Evolutionary conservation across 1,140 invertebrate genomes (phyloP), one percentile per base, ranked within the genome.

Genomic region (Diachasma alloeum): DNA sequence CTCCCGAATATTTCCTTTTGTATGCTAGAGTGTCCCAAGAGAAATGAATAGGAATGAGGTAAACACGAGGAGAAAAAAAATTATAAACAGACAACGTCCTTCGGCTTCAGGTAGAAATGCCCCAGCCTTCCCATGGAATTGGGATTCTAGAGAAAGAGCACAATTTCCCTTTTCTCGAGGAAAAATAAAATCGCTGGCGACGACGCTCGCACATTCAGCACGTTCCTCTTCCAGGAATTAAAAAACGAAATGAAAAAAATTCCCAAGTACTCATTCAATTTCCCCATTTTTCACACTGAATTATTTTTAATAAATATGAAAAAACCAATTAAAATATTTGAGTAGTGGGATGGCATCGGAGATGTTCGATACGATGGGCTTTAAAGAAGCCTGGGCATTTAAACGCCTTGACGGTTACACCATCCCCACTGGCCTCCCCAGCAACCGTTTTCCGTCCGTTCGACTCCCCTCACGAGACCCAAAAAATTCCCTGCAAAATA

Each of bases 381-480:
- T 74, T 74, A 66, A 73, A 42, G 15, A 63, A 66, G 36, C 31
- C 0, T 15, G 42, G 69, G 67, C 39, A 26, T 46, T 74, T 74
- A 67, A 67, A 67, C 37, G 19, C 26, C 31, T n/a, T 39, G 78
- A 74, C 78, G 70, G 74, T 79, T 76, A 74, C 66, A 73, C 19
- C 63, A 70, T 31, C 22, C 67, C 72, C 48, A 26, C 69, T 24
- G 4, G 22, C 56, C 69, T 37, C 46, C 24, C 56, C 39, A 19
- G 26, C 63, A 37, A 68, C 63, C 59, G n/a, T 68, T 68, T 68
- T 68, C 31, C 36, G 39, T 68, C n/a, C 31, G 31, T 31, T 31
- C 31, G 6, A 31, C 31, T 37, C 36, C 11, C 68, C 72, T 36
- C 72, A 19, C 66, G 17, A 17, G 0, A 37, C 3, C 26, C 31